phyloP scores from a whole-genome alignment of 2,113 vertebrate genomes.

The Dicentrarchus labrax region DNA sequence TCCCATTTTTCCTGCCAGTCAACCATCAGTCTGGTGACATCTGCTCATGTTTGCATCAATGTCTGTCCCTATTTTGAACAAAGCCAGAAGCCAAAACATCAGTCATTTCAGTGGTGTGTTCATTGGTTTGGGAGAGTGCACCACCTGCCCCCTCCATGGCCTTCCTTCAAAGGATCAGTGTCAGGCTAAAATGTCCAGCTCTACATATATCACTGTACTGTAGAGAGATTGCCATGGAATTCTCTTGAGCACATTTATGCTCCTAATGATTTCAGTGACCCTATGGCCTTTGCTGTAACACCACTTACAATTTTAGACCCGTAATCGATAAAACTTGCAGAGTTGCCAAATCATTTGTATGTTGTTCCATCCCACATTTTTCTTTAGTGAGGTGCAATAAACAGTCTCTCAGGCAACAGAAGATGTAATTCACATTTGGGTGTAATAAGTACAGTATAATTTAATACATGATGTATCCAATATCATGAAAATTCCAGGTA shows the following conservation, averaged over 20 bases:
- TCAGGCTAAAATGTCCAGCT: not conserved
- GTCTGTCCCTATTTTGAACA: constrained; percentile 14
- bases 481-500: not conserved
- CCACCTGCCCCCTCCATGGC: constrained; percentile 14
- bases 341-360: too few relatives aligned
- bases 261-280: not conserved
- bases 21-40: not conserved
- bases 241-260: not conserved
- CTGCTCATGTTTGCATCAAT: constrained; percentile 12
- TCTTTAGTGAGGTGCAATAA: not conserved
- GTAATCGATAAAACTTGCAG: too few relatives aligned
- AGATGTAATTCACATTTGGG: too few relatives aligned
- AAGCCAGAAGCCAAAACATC: constrained; percentile 41
- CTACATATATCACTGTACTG: not conserved
- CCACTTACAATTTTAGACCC: not conserved
- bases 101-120: constrained; percentile 11
- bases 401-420: not conserved
- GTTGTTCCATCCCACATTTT: too few relatives aligned
- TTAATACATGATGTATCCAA: too few relatives aligned
- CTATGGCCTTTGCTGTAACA: not conserved
- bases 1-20: not conserved
- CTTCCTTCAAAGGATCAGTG: not conserved
- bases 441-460: too few relatives aligned
- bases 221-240: too few relatives aligned
- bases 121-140: constrained; percentile 7